Evolutionary conservation across 2,113 vertebrate genomes (phyloP).

Genomic region (Ptyas mucosa): DNA sequence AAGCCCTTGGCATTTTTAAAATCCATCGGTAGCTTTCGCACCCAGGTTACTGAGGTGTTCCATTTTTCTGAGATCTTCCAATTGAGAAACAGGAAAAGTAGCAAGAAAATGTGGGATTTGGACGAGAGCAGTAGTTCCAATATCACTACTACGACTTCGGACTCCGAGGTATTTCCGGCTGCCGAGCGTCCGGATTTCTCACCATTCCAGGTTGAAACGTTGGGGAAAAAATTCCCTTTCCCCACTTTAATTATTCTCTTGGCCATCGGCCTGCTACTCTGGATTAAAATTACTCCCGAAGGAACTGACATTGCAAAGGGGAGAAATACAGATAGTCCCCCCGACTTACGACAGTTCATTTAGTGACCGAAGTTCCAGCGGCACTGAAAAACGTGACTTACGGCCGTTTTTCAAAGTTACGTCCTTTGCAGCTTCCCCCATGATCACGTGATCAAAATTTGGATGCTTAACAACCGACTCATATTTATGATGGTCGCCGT

Average conservation of each 20-base stretch:
- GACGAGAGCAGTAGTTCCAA: not conserved
- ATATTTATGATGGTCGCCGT: too few relatives aligned
- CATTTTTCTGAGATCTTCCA: not conserved
- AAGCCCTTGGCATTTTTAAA: not conserved
- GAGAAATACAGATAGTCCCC: too few relatives aligned
- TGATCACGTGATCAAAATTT: too few relatives aligned
- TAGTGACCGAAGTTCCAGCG: too few relatives aligned
- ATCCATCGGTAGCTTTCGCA: not conserved
- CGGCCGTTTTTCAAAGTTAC: too few relatives aligned
- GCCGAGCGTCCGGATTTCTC: not conserved
- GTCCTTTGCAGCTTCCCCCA: too few relatives aligned
- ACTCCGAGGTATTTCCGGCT: constrained; percentile 11
- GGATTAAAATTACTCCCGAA: not conserved
- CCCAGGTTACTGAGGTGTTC: not conserved
- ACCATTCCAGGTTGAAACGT: not conserved
- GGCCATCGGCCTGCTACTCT: not conserved
- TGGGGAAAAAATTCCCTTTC: not conserved
- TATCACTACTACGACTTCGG: not conserved
- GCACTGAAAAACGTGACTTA: too few relatives aligned
- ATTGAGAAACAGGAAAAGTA: not conserved
- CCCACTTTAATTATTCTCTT: not conserved
- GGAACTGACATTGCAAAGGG: too few relatives aligned
- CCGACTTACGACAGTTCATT: too few relatives aligned
- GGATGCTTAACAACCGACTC: too few relatives aligned
- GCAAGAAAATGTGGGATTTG: not conserved